Conservation (phyloP, 64 coral and sea anemone genomes). For the Platygyra sinensis region DNA sequence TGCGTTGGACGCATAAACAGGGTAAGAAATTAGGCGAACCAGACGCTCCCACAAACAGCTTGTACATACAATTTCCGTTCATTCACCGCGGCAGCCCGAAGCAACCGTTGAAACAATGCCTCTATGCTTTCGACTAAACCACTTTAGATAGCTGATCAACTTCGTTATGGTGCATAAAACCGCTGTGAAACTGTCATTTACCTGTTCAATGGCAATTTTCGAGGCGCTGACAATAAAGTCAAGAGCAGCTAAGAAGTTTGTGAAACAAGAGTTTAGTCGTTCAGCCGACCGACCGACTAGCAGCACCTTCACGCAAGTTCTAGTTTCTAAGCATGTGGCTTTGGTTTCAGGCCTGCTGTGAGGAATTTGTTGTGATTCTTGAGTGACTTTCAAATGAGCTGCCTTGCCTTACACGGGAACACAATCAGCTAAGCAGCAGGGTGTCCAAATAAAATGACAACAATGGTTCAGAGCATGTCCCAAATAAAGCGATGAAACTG, state of each 20-base stretch:
- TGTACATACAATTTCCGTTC: neutral
- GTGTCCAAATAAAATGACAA: slow-evolving; percentile 1
- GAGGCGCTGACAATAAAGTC: neutral
- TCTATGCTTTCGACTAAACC: slow-evolving; percentile 1
- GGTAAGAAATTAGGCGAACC: neutral
- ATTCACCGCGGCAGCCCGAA: neutral
- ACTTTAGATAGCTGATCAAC: neutral
- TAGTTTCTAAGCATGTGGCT: neutral
- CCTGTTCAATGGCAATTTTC: neutral
- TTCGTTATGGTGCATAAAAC: neutral
- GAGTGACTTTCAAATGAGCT: slow-evolving; percentile 35
- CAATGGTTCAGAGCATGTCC: neutral
- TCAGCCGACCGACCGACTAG: neutral
- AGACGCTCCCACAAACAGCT: neutral
- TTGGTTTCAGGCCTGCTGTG: slow-evolving; percentile 44
- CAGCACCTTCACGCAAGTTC: neutral
- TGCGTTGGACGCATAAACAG: neutral
- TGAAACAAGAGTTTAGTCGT: neutral
- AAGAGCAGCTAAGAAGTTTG: neutral
- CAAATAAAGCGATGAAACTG: neutral
- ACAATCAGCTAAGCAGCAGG: slow-evolving; percentile 26
- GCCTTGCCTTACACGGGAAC: neutral
- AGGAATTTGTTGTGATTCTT: slow-evolving; percentile 36
- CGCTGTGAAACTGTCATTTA: neutral
- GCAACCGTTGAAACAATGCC: neutral